Percentiles rank a stretch among this genome's conserved stretches.
These are phyloP conservation scores for Apostichopus japonicus DNA, from an alignment of 35 echinoderm and acorn worm genomes.

Conservation along the genomic window DNA sequence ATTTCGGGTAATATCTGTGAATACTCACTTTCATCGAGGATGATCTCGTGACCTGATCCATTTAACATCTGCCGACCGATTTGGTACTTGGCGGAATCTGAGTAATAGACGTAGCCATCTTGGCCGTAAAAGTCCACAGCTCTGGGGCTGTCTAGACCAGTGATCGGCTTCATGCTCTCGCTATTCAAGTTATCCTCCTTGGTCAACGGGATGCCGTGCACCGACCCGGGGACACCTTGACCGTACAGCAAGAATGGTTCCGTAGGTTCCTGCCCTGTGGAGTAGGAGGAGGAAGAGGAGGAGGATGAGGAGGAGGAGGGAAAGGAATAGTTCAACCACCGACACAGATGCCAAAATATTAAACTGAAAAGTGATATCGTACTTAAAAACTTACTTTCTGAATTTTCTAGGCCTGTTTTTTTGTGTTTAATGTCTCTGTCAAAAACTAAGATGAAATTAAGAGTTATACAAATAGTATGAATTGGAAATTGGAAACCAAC, in stretches of 20 bases:
- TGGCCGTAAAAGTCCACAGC: slow-evolving; percentile 82
- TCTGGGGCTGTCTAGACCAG: slow-evolving; percentile 80
- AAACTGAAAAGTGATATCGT: too few relatives aligned
- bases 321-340: background rate
- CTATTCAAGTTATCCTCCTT: slow-evolving; percentile 33
- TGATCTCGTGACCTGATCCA: slow-evolving; percentile 45
- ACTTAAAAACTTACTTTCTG: too few relatives aligned
- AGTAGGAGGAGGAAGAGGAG: background rate
- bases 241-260: slow-evolving; percentile 81
- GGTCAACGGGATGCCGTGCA: slow-evolving; percentile 79
- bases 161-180: slow-evolving; percentile 73
- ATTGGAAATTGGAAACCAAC: too few relatives aligned
- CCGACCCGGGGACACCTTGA: slow-evolving; percentile 82
- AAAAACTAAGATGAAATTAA: too few relatives aligned
- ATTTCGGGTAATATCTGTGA: too few relatives aligned
- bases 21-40: slow-evolving; percentile 73
- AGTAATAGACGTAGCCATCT: slow-evolving; percentile 85
- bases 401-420: too few relatives aligned
- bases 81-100: slow-evolving; percentile 75
- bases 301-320: background rate
- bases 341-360: too few relatives aligned
- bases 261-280: slow-evolving; percentile 54
- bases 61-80: slow-evolving; percentile 78
- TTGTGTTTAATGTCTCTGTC: too few relatives aligned
- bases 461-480: too few relatives aligned